Percentiles rank a stretch among this genome's conserved stretches.
phyloP scores from a whole-genome alignment of 2,888 invertebrate species.

The Hemithea aestivaria region DNA sequence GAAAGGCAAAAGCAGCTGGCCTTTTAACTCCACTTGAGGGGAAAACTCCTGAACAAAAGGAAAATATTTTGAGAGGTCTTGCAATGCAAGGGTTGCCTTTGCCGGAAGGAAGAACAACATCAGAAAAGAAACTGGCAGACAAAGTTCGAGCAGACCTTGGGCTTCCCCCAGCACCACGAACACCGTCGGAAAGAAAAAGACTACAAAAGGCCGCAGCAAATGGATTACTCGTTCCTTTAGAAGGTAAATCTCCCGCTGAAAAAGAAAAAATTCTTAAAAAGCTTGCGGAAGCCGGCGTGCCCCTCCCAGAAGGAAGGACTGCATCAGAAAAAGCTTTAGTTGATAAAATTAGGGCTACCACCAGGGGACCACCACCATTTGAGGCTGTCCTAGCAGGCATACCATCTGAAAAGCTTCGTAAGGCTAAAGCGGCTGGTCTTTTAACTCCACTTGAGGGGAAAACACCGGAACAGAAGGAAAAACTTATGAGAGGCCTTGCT shows the following conservation, averaged over 20 bases:
- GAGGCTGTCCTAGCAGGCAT: slow-evolving; percentile 12
- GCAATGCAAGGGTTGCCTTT: slow-evolving; percentile 25
- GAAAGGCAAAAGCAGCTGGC: slow-evolving; percentile 25
- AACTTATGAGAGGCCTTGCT: slow-evolving; percentile 29
- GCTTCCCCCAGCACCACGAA: slow-evolving; percentile 33
- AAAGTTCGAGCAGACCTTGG: slow-evolving; percentile 32
- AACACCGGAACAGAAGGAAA: slow-evolving; percentile 30
- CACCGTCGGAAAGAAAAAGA: slow-evolving; percentile 25
- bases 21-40: slow-evolving; percentile 30
- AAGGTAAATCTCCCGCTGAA: slow-evolving; percentile 25
- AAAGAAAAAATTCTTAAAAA: slow-evolving; percentile 29
- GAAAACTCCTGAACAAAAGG: slow-evolving; percentile 31
- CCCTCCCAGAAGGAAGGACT: slow-evolving; percentile 34
- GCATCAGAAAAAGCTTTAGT: slow-evolving; percentile 36
- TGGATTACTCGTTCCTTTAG: slow-evolving; percentile 23
- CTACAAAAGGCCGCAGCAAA: slow-evolving; percentile 23
- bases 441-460: slow-evolving; percentile 35
- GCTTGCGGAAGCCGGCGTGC: slow-evolving; percentile 27
- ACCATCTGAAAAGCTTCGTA: slow-evolving; percentile 21
- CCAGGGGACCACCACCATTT: background rate
- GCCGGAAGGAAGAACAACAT: slow-evolving; percentile 30
- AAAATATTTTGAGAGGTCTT: slow-evolving; percentile 27
- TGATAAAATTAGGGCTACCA: too few species aligned
- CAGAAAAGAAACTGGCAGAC: slow-evolving; percentile 31
- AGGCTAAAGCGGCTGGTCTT: slow-evolving; percentile 30